phyloP scores from a whole-genome alignment of 2,113 vertebrate genomes.

The Triplophysa tibetana region DNA sequence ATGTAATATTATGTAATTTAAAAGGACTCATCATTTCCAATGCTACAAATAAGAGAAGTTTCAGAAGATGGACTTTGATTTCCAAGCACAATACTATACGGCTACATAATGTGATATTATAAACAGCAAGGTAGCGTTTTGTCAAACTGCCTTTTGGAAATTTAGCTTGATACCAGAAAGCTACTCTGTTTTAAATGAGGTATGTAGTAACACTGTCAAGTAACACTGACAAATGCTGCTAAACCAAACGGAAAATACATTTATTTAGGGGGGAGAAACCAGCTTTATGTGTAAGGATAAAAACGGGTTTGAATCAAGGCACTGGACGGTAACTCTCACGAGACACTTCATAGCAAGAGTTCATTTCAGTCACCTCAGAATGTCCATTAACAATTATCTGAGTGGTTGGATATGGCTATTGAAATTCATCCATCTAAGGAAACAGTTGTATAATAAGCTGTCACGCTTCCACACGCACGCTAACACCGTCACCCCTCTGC shows the following conservation, averaged over 20 bases:
- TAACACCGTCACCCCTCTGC: conserved; percentile 54
- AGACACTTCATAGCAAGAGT: conserved; percentile 33
- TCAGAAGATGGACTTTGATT: no score
- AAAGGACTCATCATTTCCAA: no score
- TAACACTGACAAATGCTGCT: no score
- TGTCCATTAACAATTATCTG: conserved; percentile 38
- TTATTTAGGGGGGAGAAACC: no score
- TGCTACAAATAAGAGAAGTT: no score
- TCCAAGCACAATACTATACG: no score
- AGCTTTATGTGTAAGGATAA: neutral
- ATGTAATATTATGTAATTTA: no score
- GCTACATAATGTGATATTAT: neutral
- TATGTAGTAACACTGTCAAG: no score
- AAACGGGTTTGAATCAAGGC: neutral
- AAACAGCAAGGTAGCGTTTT: neutral
- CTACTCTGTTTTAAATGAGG: no score
- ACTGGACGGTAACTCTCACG: neutral
- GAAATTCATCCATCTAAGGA: conserved; percentile 41
- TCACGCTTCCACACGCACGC: conserved; percentile 44
- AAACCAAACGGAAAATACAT: no score
- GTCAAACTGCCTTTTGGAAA: neutral
- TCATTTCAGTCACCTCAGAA: conserved; percentile 25
- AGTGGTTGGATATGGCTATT: conserved; percentile 15
- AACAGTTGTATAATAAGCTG: conserved; percentile 37
- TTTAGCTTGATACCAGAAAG: neutral